Evolutionary conservation across 2,888 invertebrate genomes (phyloP).

Genomic region (Sclerodermus sp.): DNA sequence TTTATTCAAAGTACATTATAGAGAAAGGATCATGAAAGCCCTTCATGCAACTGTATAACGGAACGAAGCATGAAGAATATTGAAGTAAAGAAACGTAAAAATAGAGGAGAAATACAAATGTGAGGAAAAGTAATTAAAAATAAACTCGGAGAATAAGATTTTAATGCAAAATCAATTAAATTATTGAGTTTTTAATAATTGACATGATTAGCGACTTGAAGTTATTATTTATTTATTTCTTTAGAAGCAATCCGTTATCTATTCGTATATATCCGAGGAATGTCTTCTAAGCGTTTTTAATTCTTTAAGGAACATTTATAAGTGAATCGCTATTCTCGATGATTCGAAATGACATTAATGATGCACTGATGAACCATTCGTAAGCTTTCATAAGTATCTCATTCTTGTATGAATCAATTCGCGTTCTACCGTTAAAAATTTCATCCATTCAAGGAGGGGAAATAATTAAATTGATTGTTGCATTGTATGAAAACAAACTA

Average conservation of each 20-base stretch:
- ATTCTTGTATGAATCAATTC: not conserved
- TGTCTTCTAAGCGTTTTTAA: no score
- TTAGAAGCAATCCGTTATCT: no score
- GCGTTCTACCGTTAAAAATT: not conserved
- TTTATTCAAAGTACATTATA: conserved; percentile 2
- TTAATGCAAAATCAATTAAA: conserved; percentile 25
- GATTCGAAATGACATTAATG: not conserved
- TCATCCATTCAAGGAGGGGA: not conserved
- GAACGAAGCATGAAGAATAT: not conserved
- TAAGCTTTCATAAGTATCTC: not conserved
- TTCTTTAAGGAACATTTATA: no score
- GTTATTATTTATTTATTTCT: no score
- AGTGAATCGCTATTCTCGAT: no score
- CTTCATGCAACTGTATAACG: conserved; percentile 5
- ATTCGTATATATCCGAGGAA: no score
- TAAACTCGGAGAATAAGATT: conserved; percentile 5
- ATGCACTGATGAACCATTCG: not conserved
- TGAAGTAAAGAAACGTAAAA: not conserved
- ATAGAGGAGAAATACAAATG: not conserved
- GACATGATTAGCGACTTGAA: no score
- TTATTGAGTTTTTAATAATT: not conserved
- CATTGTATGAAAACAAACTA: conserved; percentile 26
- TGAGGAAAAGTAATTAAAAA: conserved; percentile 5
- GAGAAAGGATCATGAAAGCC: conserved; percentile 1
- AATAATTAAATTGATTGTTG: conserved; percentile 45